Percentiles rank a stretch among this genome's conserved stretches.
These are phyloP conservation scores for Lepidurus apus DNA, from an alignment of 1,140 invertebrate genomes.

Conservation along the genomic window DNA sequence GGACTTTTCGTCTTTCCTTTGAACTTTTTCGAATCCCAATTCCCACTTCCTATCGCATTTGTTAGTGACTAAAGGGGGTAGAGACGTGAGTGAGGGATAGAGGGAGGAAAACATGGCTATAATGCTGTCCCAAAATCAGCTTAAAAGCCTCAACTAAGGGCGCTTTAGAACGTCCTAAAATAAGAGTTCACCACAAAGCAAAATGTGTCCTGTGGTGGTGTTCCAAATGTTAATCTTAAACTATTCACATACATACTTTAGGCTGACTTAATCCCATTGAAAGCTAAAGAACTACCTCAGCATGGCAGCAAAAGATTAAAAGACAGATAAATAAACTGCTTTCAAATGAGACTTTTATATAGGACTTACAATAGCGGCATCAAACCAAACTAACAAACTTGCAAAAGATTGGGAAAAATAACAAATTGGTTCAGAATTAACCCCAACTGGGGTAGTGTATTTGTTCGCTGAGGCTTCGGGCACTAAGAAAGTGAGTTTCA, in stretches of 20 bases:
- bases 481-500: background rate
- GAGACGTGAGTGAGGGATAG: background rate
- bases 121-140: background rate
- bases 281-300: background rate
- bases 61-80: background rate
- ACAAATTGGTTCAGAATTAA: background rate
- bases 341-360: background rate
- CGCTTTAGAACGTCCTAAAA: background rate
- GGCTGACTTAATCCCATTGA: background rate
- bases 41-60: background rate
- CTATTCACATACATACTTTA: constrained; percentile 4
- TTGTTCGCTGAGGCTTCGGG: background rate
- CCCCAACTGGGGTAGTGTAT: background rate
- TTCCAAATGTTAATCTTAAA: background rate
- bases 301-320: background rate
- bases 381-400: background rate
- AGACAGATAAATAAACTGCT: background rate
- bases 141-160: background rate
- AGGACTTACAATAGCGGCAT: background rate
- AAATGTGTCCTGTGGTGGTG: background rate
- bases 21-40: background rate
- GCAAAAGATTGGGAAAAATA: background rate
- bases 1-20: background rate
- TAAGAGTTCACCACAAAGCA: background rate
- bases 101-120: background rate